phyloP scores from a whole-genome alignment of 2,797 vertebrate genomes.

The Zenarchopterus dispar region DNA sequence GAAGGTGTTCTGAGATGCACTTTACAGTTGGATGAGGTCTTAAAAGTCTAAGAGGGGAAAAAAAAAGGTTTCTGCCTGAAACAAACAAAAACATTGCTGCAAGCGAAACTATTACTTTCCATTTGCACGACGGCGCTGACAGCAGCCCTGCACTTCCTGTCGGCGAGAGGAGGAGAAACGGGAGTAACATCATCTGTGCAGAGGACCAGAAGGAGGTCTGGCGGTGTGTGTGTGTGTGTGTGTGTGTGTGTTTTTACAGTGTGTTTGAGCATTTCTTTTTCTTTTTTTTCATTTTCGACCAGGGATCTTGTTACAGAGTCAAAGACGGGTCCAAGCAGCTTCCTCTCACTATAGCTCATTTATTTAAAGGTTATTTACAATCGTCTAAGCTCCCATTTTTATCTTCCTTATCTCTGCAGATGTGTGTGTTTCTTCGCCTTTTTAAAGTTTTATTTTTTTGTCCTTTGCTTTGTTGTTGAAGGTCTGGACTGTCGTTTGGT shows the following conservation, averaged over 20 bases:
- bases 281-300: conserved; percentile 2
- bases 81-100: too few species aligned
- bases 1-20: too few species aligned
- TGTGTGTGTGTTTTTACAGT: not conserved
- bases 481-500: not conserved
- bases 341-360: conserved; percentile 7
- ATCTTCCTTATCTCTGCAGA: not conserved
- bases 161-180: conserved; percentile 5
- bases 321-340: not conserved
- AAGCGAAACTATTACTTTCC: too few species aligned
- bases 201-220: conserved; percentile 7
- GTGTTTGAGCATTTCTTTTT: too few species aligned
- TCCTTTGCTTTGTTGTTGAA: conserved; percentile 1
- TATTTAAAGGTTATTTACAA: conserved; percentile 16
- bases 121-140: conserved; percentile 16
- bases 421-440: conserved; percentile 1
- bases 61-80: too few species aligned
- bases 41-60: too few species aligned
- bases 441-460: not conserved
- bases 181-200: not conserved
- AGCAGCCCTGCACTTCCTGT: conserved; percentile 9
- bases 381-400: not conserved
- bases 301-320: conserved; percentile 6
- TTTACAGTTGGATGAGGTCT: too few species aligned
- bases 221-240: not conserved